These are phyloP conservation scores for Dorcus parallelipipedus DNA, from an alignment of 2,888 invertebrate species.

Conservation along the genomic window DNA sequence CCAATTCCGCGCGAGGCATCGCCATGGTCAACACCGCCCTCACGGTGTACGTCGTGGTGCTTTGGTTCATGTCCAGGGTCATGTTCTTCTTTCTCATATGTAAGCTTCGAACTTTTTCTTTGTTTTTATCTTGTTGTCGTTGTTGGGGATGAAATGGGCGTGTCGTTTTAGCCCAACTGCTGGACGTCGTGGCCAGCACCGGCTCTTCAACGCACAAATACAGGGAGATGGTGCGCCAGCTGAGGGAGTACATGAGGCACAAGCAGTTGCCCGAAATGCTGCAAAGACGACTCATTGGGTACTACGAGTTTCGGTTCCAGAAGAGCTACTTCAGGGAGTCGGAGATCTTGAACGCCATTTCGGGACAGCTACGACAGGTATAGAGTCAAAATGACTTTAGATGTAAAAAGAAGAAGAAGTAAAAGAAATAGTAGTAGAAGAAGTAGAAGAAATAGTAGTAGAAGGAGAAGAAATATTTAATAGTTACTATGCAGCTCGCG, in stretches of 20 bases:
- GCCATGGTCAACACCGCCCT: neutral
- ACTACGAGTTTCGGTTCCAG: constrained; percentile 59
- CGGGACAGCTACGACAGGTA: constrained; percentile 50
- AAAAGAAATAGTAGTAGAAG: no score
- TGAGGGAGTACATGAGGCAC: constrained; percentile 57
- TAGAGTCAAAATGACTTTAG: no score
- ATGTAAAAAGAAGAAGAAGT: no score
- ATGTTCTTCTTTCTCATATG: constrained; percentile 4
- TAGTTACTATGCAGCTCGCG: no score
- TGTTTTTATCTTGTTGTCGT: no score
- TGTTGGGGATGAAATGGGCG: no score
- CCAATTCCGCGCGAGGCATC: neutral
- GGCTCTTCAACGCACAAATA: constrained; percentile 39
- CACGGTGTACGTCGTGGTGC: neutral
- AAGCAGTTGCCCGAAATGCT: constrained; percentile 56
- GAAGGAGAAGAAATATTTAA: no score
- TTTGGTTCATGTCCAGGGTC: constrained; percentile 6
- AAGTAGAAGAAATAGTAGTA: no score
- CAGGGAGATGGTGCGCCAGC: constrained; percentile 54
- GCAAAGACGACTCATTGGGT: constrained; percentile 54
- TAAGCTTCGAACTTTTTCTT: no score
- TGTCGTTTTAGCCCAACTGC: constrained; percentile 5
- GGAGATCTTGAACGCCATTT: constrained; percentile 53
- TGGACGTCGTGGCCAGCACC: constrained; percentile 9
- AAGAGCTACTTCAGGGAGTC: constrained; percentile 58